These are phyloP conservation scores for Rhynchotus rufescens DNA, from an alignment of 2,797 vertebrate species.

Conservation along the genomic window DNA sequence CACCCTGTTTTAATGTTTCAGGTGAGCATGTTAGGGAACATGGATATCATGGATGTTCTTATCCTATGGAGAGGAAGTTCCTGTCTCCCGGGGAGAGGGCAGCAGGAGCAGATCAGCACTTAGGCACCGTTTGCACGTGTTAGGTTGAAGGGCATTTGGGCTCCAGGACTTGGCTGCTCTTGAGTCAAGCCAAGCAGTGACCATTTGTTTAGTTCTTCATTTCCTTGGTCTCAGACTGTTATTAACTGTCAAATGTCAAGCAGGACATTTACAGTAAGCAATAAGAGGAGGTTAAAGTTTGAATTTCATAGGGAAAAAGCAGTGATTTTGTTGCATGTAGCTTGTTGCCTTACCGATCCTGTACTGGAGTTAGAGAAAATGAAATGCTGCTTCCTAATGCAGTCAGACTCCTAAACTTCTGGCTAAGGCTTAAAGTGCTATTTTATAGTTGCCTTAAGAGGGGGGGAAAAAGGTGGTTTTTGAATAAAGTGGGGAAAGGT, in stretches of 20 bases:
- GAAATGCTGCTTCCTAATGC: not conserved
- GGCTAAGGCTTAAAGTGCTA: not conserved
- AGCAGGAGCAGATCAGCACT: not conserved
- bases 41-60: not conserved
- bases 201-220: not conserved
- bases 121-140: not conserved
- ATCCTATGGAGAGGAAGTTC: not conserved
- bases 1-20: not conserved
- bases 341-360: not conserved
- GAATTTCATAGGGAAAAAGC: not conserved
- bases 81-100: not conserved
- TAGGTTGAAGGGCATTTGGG: not conserved
- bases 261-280: not conserved
- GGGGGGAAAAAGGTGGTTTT: conserved; percentile 5
- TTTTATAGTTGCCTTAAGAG: conserved; percentile 2
- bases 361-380: not conserved
- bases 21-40: not conserved
- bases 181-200: not conserved
- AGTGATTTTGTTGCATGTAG: not conserved
- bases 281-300: not conserved
- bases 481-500: not conserved
- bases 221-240: not conserved
- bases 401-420: not conserved
- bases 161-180: conserved; percentile 1
- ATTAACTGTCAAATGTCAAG: not conserved